phyloP scores from a whole-genome alignment of 2,888 invertebrate species.

The Oligia latruncula region DNA sequence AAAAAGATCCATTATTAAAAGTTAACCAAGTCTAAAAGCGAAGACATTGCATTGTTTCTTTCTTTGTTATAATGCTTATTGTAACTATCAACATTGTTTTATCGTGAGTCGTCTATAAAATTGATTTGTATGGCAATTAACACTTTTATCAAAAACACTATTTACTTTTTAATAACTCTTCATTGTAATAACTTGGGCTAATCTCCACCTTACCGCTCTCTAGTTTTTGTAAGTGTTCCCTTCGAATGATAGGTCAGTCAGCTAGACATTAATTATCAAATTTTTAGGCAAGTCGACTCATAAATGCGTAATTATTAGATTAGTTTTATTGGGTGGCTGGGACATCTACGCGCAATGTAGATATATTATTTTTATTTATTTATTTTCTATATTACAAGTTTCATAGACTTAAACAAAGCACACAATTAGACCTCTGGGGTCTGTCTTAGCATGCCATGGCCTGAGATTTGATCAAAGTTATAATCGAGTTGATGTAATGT shows the following conservation, averaged over 20 bases:
- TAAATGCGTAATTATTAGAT: background rate
- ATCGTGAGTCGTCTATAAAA: background rate
- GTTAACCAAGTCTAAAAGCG: constrained; percentile 6
- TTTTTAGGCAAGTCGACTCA: background rate
- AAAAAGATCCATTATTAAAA: constrained; percentile 21
- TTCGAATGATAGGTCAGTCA: background rate
- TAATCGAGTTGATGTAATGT: too few species aligned
- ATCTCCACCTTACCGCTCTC: background rate
- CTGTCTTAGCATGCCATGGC: too few species aligned
- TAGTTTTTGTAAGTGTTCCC: background rate
- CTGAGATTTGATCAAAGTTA: too few species aligned
- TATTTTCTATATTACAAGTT: too few species aligned
- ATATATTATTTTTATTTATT: too few species aligned
- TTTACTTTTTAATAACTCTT: background rate
- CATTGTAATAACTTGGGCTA: background rate
- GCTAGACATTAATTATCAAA: background rate
- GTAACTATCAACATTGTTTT: constrained; percentile 12
- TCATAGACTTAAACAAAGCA: too few species aligned
- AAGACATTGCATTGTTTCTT: constrained; percentile 33
- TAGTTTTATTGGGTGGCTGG: too few species aligned
- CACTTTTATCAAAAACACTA: background rate
- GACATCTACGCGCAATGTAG: too few species aligned
- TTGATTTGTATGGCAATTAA: background rate
- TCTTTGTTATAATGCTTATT: constrained; percentile 5
- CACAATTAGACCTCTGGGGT: too few species aligned